Conservation (phyloP, 2,797 vertebrate species). For the Acipenser transmontanus region DNA sequence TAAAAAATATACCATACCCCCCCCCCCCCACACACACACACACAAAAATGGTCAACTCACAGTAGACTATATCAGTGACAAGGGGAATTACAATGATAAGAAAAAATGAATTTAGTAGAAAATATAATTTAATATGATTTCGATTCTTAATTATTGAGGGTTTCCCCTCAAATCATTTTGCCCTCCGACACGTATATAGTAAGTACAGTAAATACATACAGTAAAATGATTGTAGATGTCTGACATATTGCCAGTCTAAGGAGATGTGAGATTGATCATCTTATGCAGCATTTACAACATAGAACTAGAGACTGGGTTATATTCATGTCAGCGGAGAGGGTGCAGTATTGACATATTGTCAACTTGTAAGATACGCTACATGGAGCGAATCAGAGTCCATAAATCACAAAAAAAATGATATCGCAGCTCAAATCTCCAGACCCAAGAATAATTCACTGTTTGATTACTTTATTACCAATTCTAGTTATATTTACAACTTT, state of each 20-base stretch:
- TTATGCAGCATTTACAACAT: not conserved
- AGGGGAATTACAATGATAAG: too few species aligned
- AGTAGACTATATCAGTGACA: too few species aligned
- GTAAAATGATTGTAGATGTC: not conserved
- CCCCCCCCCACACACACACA: too few species aligned
- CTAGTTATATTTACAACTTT: not conserved
- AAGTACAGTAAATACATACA: too few species aligned
- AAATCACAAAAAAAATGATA: slow-evolving; percentile 9
- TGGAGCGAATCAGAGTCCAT: slow-evolving; percentile 9
- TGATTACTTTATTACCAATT: not conserved
- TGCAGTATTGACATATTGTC: slow-evolving; percentile 8
- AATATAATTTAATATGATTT: too few species aligned
- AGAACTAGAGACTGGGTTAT: slow-evolving; percentile 17
- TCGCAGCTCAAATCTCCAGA: slow-evolving; percentile 1
- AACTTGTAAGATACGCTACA: not conserved
- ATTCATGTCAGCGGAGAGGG: not conserved
- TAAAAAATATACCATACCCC: too few species aligned
- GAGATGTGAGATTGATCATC: slow-evolving; percentile 22
- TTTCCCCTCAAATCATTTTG: too few species aligned
- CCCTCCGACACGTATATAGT: too few species aligned
- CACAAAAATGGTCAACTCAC: too few species aligned
- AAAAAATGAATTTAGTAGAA: too few species aligned
- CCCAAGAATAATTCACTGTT: not conserved
- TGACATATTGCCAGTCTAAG: slow-evolving; percentile 12
- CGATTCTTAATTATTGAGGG: too few species aligned